Evolutionary conservation across 2,797 vertebrate species (phyloP), one percentile per base, ranked within the genome.

Genomic region (Etheostoma perlongum): DNA sequence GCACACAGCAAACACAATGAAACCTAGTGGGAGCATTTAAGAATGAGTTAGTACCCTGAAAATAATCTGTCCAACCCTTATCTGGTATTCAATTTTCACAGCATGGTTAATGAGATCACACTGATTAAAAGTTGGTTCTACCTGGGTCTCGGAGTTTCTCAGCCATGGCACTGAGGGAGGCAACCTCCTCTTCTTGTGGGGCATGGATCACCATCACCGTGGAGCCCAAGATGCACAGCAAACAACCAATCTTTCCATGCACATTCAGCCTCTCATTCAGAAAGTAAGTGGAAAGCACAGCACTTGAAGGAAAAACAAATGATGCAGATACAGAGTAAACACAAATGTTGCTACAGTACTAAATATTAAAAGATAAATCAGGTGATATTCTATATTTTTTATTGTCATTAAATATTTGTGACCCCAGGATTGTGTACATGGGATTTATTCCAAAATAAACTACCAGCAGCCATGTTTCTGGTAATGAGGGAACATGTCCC

Each of bases 151-250:
- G 95, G 23, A 96, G 94, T 79, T 97, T 98, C 85, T 96, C 94
- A 55, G 94, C 95, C 96, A 97, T 97, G 64, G 91, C 95, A 33
- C 74, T 87, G 67, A 97, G 92, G 21, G 96, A 96, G n/a, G 88
- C 92, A n/a, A 97, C 95, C 52, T 96, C 95, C 74, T 97, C 95
- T 66, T 96, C 96, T 73, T 96, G 94, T 0, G 96, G 97, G 3
- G 96, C 96, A 19, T 97, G 96, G 74, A 96, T 93, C 62, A 97
- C 96, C 96, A 97, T 97, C 69, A 97, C 96, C 0, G 95, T 96
- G 74, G 96, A 97, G 71, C 96, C 96, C 88, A 96, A 60, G 67
- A 97, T 76, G 77, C 96, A 96, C 70, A 98, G 90, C 77, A 97
- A 62, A 63, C 96, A 97, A 67, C 96, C 96, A 3, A 95, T 93